Evolutionary conservation across 2,888 invertebrate species (phyloP).

Genomic region (Plebejus argus): DNA sequence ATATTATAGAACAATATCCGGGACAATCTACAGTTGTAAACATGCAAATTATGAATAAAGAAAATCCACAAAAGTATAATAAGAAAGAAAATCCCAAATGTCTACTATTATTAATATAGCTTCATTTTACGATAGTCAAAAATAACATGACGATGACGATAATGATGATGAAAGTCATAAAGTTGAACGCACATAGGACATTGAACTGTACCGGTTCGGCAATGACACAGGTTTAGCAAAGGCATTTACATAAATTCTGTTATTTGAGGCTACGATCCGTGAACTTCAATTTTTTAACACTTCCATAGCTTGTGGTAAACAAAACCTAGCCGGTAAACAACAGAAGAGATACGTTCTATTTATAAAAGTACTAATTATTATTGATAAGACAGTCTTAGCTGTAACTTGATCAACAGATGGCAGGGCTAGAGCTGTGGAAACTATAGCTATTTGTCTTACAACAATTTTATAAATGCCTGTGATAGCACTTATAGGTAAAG

Average conservation of each 20-base stretch:
- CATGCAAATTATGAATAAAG: too few species aligned
- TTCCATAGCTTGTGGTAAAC: background rate
- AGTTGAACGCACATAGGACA: conserved; percentile 3
- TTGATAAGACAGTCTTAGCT: background rate
- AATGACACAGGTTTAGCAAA: conserved; percentile 3
- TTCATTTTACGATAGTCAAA: conserved; percentile 28
- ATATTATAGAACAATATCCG: too few species aligned
- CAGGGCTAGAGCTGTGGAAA: too few species aligned
- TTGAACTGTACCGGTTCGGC: conserved; percentile 23
- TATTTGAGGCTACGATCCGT: background rate
- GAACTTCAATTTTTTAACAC: background rate
- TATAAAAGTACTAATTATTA: background rate
- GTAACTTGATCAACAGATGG: too few species aligned
- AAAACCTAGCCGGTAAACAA: background rate
- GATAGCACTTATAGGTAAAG: too few species aligned
- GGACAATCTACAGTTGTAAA: too few species aligned
- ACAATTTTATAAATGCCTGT: too few species aligned
- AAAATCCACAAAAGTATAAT: background rate
- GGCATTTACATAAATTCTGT: conserved; percentile 12
- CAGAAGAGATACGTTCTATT: background rate
- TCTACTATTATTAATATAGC: background rate
- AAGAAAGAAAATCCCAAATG: background rate
- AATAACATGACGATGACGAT: background rate
- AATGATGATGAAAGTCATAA: background rate
- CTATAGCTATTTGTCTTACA: too few species aligned